Percentiles rank a stretch among this genome's conserved stretches.
phyloP scores from a whole-genome alignment of 2,888 invertebrate species.

The Trissonchulus latispiculum region DNA sequence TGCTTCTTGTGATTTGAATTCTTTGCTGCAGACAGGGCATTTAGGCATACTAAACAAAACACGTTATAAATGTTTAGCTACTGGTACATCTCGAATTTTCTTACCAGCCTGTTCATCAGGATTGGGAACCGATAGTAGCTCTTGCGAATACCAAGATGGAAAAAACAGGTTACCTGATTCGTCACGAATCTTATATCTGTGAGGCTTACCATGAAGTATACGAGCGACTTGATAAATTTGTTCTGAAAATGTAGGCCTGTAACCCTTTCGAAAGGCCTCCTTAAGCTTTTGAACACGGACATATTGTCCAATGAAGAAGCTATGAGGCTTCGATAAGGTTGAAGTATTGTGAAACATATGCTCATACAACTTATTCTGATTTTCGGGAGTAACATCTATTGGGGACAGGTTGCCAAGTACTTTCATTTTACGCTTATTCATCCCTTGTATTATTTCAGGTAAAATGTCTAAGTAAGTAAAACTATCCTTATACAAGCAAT shows the following conservation, averaged over 20 bases:
- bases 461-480: no score
- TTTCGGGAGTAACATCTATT: neutral
- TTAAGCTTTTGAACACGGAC: neutral
- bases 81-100: neutral
- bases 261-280: neutral
- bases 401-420: no score
- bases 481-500: no score
- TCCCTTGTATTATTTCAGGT: no score
- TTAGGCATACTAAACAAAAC: neutral
- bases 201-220: neutral
- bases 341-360: neutral
- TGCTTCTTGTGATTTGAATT: neutral
- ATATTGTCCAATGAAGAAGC: neutral
- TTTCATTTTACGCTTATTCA: no score
- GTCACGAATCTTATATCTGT: neutral
- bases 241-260: neutral
- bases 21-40: neutral
- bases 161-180: neutral
- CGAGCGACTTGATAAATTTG: neutral
- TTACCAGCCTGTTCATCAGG: neutral
- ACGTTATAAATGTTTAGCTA: no score
- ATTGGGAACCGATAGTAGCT: neutral
- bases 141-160: neutral
- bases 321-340: no score
- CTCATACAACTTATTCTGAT: neutral